Conservation (phyloP, 2,888 invertebrate genomes). For the Pristionchus arcanus region DNA sequence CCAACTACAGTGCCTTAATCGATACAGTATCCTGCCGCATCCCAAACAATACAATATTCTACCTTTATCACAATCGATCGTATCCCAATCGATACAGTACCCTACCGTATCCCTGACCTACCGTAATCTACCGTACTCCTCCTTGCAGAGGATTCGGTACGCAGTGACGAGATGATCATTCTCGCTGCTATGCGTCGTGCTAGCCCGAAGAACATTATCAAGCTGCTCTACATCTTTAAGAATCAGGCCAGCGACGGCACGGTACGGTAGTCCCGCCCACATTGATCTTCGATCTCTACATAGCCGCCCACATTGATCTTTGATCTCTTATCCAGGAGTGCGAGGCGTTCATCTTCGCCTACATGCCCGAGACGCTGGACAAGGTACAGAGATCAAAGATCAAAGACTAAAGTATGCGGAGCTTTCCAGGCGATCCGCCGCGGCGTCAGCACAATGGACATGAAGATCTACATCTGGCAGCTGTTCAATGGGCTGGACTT, state of each 20-base stretch:
- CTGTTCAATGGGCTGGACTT: constrained; percentile 65
- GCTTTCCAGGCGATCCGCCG: constrained; percentile 51
- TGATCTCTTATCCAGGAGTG: constrained; percentile 50
- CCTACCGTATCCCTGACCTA: neutral
- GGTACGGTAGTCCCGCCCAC: neutral
- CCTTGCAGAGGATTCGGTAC: constrained; percentile 34
- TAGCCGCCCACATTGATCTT: neutral
- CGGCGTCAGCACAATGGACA: constrained; percentile 59
- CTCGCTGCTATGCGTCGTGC: constrained; percentile 53
- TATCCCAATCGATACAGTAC: neutral
- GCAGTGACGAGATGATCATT: constrained; percentile 54
- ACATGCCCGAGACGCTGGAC: constrained; percentile 56
- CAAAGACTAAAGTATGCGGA: neutral
- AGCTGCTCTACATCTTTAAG: constrained; percentile 55
- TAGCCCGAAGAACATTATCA: constrained; percentile 51
- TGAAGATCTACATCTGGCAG: constrained; percentile 68
- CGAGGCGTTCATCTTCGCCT: constrained; percentile 55
- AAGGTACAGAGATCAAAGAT: constrained; percentile 8
- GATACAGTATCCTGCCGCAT: neutral
- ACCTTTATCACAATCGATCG: neutral
- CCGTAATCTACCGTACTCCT: neutral
- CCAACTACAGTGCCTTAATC: neutral
- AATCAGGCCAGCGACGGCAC: constrained; percentile 42
- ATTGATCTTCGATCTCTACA: constrained; percentile 46
- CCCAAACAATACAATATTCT: neutral